Conservation (phyloP, 2,113 vertebrate species). For the Calidris pugnax region DNA sequence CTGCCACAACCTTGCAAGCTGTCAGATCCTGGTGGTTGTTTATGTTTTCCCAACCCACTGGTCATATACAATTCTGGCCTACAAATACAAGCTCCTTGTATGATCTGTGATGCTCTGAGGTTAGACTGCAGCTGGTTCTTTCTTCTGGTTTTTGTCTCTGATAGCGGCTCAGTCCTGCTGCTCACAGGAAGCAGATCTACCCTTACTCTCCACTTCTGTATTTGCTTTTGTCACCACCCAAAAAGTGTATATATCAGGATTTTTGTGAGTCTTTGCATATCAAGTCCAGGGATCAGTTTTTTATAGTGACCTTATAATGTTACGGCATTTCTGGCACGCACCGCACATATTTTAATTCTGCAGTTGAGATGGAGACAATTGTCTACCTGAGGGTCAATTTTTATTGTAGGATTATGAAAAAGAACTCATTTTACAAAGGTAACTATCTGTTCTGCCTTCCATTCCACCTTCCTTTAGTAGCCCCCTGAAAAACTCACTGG, state of each 20-base stretch:
- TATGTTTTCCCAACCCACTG: background rate
- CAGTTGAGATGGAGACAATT: background rate
- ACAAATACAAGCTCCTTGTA: background rate
- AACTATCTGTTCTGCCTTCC: background rate
- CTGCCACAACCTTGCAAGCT: background rate
- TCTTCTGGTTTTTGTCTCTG: background rate
- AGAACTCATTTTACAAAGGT: background rate
- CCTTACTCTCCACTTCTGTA: background rate
- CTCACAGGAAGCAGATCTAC: background rate
- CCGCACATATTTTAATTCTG: background rate
- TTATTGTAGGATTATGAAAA: background rate
- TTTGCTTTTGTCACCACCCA: background rate
- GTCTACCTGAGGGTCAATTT: background rate
- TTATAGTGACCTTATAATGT: background rate
- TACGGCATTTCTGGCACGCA: background rate
- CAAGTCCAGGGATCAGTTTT: background rate
- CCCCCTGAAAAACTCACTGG: background rate
- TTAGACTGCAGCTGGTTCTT: background rate
- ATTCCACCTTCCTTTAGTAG: background rate
- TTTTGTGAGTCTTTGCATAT: background rate
- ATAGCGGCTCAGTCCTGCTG: background rate
- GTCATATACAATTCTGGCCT: background rate
- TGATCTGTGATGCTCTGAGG: fast-evolving
- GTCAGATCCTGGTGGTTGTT: background rate
- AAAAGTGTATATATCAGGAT: background rate